Percentiles rank a stretch among this genome's conserved stretches.
phyloP scores from a whole-genome alignment of 2,113 vertebrate genomes.

The Nyctereutes procyonoides region DNA sequence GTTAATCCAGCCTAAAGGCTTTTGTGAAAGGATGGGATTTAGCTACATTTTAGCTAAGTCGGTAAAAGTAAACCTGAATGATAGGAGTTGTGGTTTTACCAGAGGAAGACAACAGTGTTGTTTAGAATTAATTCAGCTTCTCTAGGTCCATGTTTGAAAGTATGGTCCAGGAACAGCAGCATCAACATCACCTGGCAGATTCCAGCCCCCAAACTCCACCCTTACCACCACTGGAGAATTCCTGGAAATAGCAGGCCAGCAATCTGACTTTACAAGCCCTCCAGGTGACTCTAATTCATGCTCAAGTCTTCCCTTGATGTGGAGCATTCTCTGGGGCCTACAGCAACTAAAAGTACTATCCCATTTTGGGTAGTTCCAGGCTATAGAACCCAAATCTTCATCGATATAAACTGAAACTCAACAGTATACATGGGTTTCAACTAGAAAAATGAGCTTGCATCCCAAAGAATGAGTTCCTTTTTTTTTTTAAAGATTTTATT shows the following conservation, averaged over 20 bases:
- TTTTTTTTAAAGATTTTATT: no score
- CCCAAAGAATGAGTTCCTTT: neutral
- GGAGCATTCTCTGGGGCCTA: neutral
- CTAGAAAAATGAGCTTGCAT: neutral
- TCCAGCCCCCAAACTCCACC: neutral
- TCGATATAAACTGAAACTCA: neutral
- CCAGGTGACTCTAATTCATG: neutral
- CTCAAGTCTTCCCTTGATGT: neutral
- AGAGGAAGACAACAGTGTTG: neutral
- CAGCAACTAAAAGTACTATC: neutral
- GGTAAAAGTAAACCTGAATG: neutral
- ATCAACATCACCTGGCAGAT: neutral
- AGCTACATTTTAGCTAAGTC: neutral
- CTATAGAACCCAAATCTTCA: neutral
- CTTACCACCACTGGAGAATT: neutral
- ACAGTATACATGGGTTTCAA: neutral
- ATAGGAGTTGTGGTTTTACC: neutral
- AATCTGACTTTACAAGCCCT: no score
- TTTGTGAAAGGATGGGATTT: neutral
- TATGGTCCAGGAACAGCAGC: neutral
- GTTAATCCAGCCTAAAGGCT: neutral
- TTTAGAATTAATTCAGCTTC: neutral
- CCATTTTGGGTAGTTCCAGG: neutral
- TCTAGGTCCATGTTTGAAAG: neutral
- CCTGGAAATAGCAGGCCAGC: neutral